Evolutionary conservation across 1,140 invertebrate genomes (phyloP), one percentile per base, ranked within the genome.

Genomic region (Heliconius congener): DNA sequence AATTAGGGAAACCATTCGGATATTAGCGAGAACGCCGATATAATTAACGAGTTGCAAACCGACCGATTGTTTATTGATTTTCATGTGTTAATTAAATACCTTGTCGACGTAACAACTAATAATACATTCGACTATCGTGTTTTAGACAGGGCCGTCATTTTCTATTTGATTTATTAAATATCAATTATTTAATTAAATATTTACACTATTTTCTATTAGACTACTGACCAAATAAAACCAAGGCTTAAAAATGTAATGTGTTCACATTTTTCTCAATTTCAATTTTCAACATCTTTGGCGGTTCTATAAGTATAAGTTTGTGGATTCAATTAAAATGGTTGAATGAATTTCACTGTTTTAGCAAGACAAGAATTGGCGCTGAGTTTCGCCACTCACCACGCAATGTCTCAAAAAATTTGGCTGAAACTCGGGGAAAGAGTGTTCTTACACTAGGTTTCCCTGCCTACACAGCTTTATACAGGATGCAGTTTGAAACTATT

Each of bases 11-110:
- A 72, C 57, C 27, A 74, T 71, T 73, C 27, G 46, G 39, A 46
- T 70, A 52, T 75, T 39, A 75, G 75, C 27, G 23, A 71, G 37
- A 79, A 73, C 34, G n/a, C 77, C 52, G 57, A 71, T 74, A 37
- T 66, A 79, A 57, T 78, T 73, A 73, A 66, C 30, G 8, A 74
- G 70, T 79, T 79, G 78, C 60, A 60, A 78, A 78, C 39, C 66
- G 27, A 60, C 39, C 39, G 46, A 74, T 27, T 74, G 27, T 66
- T 27, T 13, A 66, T 66, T 30, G 27, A 66, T 66, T 66, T 66
- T 30, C 60, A 66, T 30, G 60, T 66, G 60, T 66, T 66, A 66
- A 66, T 66, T 66, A n/a, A 60, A 60, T 2, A 60, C 57, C 57
- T 46, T 16, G 42, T 46, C 42, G 42, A 46, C 42, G 13, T 46